Evolutionary conservation across 2,888 invertebrate species (phyloP).

Genomic region (Miltochrista miniata): DNA sequence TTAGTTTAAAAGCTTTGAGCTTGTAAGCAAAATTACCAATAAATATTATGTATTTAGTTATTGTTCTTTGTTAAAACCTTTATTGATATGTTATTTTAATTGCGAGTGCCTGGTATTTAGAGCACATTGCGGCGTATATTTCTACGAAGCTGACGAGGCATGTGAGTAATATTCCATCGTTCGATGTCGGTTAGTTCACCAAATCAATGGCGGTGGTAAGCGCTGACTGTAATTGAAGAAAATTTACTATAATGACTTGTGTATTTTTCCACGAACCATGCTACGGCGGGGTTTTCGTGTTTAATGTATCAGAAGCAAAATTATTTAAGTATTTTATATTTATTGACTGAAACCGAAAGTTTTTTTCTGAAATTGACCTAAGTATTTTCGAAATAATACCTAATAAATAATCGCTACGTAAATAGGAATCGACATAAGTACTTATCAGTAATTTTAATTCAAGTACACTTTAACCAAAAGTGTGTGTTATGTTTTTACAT

Average conservation of each 20-base stretch:
- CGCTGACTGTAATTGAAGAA: conserved; percentile 35
- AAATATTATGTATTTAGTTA: neutral
- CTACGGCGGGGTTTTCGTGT: conserved; percentile 19
- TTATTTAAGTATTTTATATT: no score
- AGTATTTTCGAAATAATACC: no score
- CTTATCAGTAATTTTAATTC: no score
- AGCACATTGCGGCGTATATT: conserved; percentile 42
- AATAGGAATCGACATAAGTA: no score
- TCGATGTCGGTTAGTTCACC: conserved; percentile 25
- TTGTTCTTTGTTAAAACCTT: neutral
- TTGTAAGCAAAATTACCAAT: neutral
- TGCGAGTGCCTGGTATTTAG: conserved; percentile 14
- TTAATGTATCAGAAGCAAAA: conserved; percentile 3
- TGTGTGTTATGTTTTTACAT: no score
- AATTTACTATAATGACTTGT: conserved; percentile 30
- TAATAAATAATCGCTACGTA: neutral
- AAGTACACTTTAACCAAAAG: no score
- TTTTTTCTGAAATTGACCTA: no score
- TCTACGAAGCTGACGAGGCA: conserved; percentile 32
- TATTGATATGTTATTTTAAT: conserved; percentile 2
- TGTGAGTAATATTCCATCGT: conserved; percentile 36
- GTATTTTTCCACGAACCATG: conserved; percentile 30
- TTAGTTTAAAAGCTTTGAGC: neutral
- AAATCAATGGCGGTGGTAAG: conserved; percentile 32
- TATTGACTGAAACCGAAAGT: no score